phyloP scores from a whole-genome alignment of 2,888 invertebrate species.

The Drosophila imparisetae region DNA sequence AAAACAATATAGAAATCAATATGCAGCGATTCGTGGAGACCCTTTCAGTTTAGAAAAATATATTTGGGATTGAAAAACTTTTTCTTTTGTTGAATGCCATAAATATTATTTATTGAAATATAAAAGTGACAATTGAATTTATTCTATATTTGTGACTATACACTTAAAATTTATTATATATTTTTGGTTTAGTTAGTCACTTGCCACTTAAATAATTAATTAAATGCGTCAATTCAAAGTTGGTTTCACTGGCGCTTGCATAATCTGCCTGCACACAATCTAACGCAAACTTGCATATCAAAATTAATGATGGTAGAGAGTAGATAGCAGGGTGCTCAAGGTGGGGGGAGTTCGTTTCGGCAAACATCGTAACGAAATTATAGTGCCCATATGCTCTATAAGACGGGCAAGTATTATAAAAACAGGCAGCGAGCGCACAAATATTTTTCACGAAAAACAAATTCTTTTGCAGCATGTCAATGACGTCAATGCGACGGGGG shows the following conservation, averaged over 20 bases:
- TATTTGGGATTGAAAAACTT: neutral
- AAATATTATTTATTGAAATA: neutral
- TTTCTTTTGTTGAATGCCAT: neutral
- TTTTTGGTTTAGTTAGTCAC: neutral
- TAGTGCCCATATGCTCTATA: slow-evolving; percentile 39
- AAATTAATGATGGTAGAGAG: neutral
- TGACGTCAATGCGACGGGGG: slow-evolving; percentile 74
- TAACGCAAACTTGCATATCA: slow-evolving; percentile 5
- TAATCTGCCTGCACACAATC: slow-evolving; percentile 3
- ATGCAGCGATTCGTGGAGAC: slow-evolving; percentile 15
- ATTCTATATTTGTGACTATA: neutral
- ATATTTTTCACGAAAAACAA: slow-evolving; percentile 77
- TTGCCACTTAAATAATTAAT: neutral
- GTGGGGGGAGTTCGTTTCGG: neutral
- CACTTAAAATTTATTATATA: neutral
- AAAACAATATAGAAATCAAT: neutral
- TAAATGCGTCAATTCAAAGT: neutral
- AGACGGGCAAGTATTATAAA: slow-evolving; percentile 47
- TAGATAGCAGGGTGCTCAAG: slow-evolving; percentile 1
- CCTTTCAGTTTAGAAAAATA: neutral
- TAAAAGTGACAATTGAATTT: neutral
- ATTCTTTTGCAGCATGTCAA: slow-evolving; percentile 74
- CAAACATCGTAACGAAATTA: slow-evolving; percentile 38
- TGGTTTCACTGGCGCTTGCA: neutral
- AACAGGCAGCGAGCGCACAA: slow-evolving; percentile 53